Base-by-base conservation (phyloP, 2,113 vertebrate species). In the Odontesthes bonariensis region DNA sequence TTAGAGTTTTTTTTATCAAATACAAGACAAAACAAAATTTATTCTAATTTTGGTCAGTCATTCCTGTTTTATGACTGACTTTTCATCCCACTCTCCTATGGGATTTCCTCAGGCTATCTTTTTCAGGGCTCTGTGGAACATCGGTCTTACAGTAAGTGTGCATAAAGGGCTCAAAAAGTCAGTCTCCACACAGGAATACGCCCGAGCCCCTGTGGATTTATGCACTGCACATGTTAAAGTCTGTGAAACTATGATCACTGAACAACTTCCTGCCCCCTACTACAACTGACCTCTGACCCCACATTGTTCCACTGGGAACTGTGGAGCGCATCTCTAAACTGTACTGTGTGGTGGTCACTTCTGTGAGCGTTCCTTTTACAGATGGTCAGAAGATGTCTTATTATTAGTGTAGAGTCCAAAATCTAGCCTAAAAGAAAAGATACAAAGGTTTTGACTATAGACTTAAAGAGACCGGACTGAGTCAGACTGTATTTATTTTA, bases 261-360 rank as follows among this genome's bases (percentile, higher is more conserved):
- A 70, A 81, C 46, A 70, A 81, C 46, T 35, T 74, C 70, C 66
- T 69, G 38, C 9, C 57, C 38, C 12, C 51, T 76, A 33, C 55
- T 67, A 19, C 61, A 42, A 69, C 63, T 82, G 73, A 73, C 44
- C 31, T 69, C 31, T 73, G 54, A 62, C 44, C 47, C 66, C 0
- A 14, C 31, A 11, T 3, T n/a, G 12, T 64, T 59, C 59, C 62
- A 59, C 27, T 16, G 31, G 46, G 17, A 60, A 16, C 1, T 23
- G 1, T 10, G 4, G 19, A 67, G 7, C 14, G 66, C 40, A 60
- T 70, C 8, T 65, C 6, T 33, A 35, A 53, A 63, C n/a, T n/a
- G n/a, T n/a, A n/a, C n/a, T n/a, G 7, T 51, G 12, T 19, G 13
- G 14, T 40, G 0, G 12, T 44, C 42, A 44, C 42, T 44, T 44